Conservation (phyloP, 2,113 vertebrate genomes). For the Gopherus flavomarginatus region DNA sequence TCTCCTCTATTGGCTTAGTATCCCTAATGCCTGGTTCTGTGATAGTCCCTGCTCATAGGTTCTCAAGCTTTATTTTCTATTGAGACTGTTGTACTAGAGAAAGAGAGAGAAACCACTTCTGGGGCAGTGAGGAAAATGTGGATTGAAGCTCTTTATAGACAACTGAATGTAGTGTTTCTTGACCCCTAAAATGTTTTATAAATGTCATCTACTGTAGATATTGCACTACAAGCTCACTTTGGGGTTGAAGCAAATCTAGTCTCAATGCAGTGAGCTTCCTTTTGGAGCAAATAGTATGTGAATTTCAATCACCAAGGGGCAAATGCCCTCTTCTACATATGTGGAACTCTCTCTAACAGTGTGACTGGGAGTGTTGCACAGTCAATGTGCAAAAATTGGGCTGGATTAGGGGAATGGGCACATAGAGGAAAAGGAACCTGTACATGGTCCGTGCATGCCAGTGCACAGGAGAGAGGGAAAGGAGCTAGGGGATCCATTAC, state of each 20-base stretch:
- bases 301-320: background rate
- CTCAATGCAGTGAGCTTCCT: background rate
- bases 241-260: background rate
- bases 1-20: background rate
- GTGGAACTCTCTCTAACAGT: background rate
- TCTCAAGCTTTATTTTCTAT: background rate
- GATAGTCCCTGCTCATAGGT: background rate
- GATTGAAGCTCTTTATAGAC: background rate
- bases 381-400: background rate
- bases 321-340: background rate
- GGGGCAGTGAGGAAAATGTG: background rate
- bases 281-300: background rate
- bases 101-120: background rate
- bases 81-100: background rate
- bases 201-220: background rate
- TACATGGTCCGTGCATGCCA: background rate
- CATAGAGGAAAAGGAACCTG: background rate
- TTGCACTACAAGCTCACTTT: background rate
- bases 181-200: background rate
- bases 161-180: background rate
- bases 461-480: background rate
- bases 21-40: background rate
- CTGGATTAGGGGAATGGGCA: background rate
- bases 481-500: background rate
- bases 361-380: background rate